Evolutionary conservation across 92 coral and sea anemone species (phyloP), one percentile per base, ranked within the genome.

Genomic region (Micromussa lordhowensis): DNA sequence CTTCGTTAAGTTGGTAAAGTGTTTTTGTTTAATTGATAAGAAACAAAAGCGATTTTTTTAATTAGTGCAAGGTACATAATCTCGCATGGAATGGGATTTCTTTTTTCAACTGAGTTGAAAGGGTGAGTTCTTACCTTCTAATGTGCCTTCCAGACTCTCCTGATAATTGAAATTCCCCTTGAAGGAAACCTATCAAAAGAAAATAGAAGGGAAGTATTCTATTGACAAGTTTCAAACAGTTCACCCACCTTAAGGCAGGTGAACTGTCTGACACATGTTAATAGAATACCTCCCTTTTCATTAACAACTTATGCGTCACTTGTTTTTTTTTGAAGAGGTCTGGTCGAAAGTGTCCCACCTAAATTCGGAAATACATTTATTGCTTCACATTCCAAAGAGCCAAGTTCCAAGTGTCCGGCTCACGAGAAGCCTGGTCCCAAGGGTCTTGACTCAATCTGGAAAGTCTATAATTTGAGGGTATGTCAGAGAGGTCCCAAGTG

Each of bases 41-140:
- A 26, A 64, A 64, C 22, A 64, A 19, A 1, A 26, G 24, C 22
- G 70, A 1, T 1, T 64, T 64, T n/a, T 64, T 2, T 2, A 26
- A 26, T 19, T 64, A 64, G 22, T 26, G 29, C 22, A 64, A 64
- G 4, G 22, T 7, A 64, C 5, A 21, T 21, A 64, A 26, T 64
- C 29, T 21, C 22, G 15, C 22, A 64, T 64, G 48, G 7, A 40
- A 40, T 40, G 48, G 48, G 48, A 40, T 40, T 40, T 40, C 0
- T 1, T 78, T 78, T 78, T 78, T 78, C 22, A 75, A 75, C 3
- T 75, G 80, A 75, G 48, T 1, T 40, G 48, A 38, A 75, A 75
- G n/a, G n/a, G n/a, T n/a, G n/a, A n/a, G 80, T 48, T 75, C 80
- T 48, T 75, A 75, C 80, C 80, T 75, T 75, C 80, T 55, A 75